Conservation (phyloP, 2,113 vertebrate species). For the Phyllostomus discolor region DNA sequence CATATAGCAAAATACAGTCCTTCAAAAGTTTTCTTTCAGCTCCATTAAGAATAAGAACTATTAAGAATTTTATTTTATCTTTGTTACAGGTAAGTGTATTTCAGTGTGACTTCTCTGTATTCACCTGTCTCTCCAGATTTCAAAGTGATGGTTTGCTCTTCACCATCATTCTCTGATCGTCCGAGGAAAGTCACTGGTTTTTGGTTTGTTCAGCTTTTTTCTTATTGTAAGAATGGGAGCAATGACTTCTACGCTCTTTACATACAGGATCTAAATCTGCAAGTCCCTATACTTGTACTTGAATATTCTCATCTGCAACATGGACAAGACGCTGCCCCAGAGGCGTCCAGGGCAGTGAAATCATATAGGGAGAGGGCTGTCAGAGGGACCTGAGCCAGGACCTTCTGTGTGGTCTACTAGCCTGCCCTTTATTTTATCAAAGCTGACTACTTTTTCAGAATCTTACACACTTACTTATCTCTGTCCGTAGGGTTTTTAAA, state of each 20-base stretch:
- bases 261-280: neutral
- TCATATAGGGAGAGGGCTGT: neutral
- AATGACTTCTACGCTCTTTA: neutral
- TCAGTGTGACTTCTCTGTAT: neutral
- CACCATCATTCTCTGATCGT: neutral
- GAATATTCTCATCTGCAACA: neutral
- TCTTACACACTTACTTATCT: neutral
- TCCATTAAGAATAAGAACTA: neutral
- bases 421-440: neutral
- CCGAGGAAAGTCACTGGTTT: neutral
- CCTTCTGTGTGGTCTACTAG: neutral
- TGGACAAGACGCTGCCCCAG: neutral
- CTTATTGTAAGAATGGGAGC: neutral
- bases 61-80: neutral
- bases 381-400: neutral
- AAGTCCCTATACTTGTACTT: neutral
- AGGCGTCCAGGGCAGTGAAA: neutral
- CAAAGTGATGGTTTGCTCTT: neutral
- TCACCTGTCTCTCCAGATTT: neutral
- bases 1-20: too few relatives aligned
- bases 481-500: neutral
- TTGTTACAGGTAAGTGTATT: neutral
- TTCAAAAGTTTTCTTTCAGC: neutral
- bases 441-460: neutral
- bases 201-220: neutral